Evolutionary conservation across 2,888 invertebrate species (phyloP), one percentile per base, ranked within the genome.

Genomic region (Gibbula magus): DNA sequence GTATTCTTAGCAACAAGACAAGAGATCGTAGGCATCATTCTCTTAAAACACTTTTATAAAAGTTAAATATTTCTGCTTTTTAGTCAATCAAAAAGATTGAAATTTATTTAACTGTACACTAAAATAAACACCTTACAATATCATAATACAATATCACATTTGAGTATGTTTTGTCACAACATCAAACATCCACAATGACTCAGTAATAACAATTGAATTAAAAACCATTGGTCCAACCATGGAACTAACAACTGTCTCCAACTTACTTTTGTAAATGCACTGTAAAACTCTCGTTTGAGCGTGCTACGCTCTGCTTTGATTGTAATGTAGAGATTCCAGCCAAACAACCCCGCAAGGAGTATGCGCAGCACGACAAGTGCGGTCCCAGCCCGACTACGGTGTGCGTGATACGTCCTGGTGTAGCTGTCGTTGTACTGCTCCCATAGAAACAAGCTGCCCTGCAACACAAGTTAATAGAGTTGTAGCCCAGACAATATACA

Each of bases 361-460:
- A 91, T 89, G 1, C 91, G 86, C 18, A 90, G 83, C 13, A 89
- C 76, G 10, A 91, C 88, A 22, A 91, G 84, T 7, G 87, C 87
- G 51, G 88, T 84, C 16, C 91, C 91, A 3, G 89, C 89, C 56
- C 84, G 86, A 54, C 89, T 90, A 66, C 90, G 84, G 79, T 90
- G 91, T 7, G 91, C 88, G 61, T 90, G 90, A 82, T 90, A 91
- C 84, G 89, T 83, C 29, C 89, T 84, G 35, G 88, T 89, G 25
- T 89, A 89, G 79, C 86, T 84, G 56, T 90, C 90, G 73, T 89
- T 87, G 61, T 88, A 89, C 81, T 91, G 91, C 75, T 91, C 91
- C 89, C 91, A 91, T 52, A 91, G 81, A 86, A 91, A 91, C 45
- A 91, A 80, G 1, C 87, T 75, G n/a, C 89, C 89, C 91, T 91